Base-by-base conservation (phyloP, 2,113 vertebrate species). In the Benitochromis conjunctus region DNA sequence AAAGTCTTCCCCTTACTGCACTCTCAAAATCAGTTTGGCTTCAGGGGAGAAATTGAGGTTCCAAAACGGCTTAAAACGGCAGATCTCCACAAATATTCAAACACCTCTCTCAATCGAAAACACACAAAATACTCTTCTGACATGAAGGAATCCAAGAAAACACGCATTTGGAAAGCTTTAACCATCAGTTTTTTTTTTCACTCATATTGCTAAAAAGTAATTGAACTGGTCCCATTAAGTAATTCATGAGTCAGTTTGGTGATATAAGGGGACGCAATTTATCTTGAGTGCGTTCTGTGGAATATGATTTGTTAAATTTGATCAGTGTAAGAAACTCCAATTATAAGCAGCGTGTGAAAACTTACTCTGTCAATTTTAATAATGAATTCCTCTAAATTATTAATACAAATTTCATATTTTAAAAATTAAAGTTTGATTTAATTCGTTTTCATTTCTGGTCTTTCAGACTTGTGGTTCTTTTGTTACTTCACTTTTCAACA, bases 401-500 rank as follows among this genome's bases (percentile, higher is more conserved):
- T 83, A 54, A 91, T 62, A 31, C 46, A 5, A 41, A 79, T 62
- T 87, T 48, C 83, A 90, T 87, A 86, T 81, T 89, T 92, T 24
- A 88, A 80, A 85, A 29, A 64, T 60, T n/a, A 69, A 86, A 80
- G 26, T 82, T 13, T 11, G 19, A 81, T 86, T 76, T 80, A 86
- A 82, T 88, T 54, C 83, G 74, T 90, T 91, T 93, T 90, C 71
- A 48, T 78, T 91, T 86, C 71, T 74, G 51, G 29, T 78, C 36
- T 76, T 6, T 74, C 11, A 18, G 51, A 78, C 14, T 66, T 80
- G 86, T n/a, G 11, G 74, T 64, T 74, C 5, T 29, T 12, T 51
- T n/a, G 69, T 34, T 29, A 26, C 21, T 31, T 54, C 2, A 5
- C 34, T 57, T 82, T 51, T 79, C 11, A 51, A 16, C 16, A 4